phyloP scores from a whole-genome alignment of 2,113 vertebrate genomes.

The Pardalotus punctatus region DNA sequence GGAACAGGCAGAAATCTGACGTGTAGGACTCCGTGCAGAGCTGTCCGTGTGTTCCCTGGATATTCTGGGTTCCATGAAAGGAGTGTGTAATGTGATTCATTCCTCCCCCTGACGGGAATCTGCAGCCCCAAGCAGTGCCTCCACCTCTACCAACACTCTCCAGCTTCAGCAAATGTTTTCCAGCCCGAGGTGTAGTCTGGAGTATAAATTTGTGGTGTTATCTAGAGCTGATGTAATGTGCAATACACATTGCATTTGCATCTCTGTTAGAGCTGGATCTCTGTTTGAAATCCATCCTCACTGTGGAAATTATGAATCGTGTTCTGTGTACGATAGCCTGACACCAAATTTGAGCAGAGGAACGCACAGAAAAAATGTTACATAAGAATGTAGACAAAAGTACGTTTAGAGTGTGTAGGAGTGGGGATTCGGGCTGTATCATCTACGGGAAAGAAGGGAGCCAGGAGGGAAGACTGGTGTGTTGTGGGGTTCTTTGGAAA shows the following conservation, averaged over 20 bases:
- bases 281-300: neutral
- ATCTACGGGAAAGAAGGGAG: rapidly evolving
- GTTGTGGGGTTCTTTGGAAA: neutral
- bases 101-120: neutral
- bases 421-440: neutral
- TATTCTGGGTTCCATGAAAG: neutral
- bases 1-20: neutral
- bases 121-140: neutral
- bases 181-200: neutral
- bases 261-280: neutral
- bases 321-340: neutral
- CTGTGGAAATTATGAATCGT: neutral
- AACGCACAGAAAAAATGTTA: neutral
- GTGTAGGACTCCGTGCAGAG: neutral
- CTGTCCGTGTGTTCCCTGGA: neutral
- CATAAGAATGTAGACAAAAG: neutral
- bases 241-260: neutral
- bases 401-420: neutral
- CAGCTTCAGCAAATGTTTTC: neutral
- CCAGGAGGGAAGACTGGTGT: neutral
- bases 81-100: neutral
- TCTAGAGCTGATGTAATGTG: neutral
- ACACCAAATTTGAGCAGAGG: neutral
- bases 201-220: neutral
- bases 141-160: neutral